Evolutionary conservation across 2,113 vertebrate species (phyloP), one percentile per base, ranked within the genome.

Genomic region (Noturus placidus): DNA sequence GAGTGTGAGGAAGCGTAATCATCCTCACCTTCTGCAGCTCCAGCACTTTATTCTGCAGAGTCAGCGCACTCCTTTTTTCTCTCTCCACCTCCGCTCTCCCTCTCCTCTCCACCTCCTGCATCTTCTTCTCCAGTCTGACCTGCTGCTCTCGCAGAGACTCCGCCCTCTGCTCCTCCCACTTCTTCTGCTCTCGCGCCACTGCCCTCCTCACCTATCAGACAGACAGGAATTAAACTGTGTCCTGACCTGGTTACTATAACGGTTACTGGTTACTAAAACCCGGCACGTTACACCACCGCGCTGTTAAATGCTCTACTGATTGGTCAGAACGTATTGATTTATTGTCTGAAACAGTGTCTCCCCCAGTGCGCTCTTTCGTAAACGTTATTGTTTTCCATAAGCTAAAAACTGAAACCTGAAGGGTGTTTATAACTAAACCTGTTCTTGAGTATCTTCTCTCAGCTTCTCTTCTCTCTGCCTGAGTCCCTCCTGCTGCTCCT

Each of bases 1-100:
- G 30, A 11, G 35, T 17, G 33, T 7, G 38, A 11, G 30, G 22
- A 7, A 2, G 38, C 11, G 59, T 63, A 25, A 25, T 63, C 27
- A 2, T 19, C 19, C 95, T 92, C 82, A 97, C 96, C 87, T 90
- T 90, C 89, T 93, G 93, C 9, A 97, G 92, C 87, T 95, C 91
- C 79, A 63, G 72, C 3, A 92, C 91, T 93, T 95, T 90, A 13
- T 90, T 92, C 82, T 93, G 94, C 86, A 95, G 70, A 82, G 90
- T 74, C 2, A 52, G 5, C 0, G 83, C 25, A 56, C 42, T 90
- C 65, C 88, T 93, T 82, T 76, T 92, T 67, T 95, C 95, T 80
- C 79, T 76, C 77, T 95, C 93, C 86, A 89, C 84, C 46, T 86
- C 63, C 52, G 86, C 89, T 87, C 5, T 83, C 35, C 84, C 35